Evolutionary conservation across 35 echinoderm and acorn worm species (phyloP).

Genomic region (Nesometra sesokonis): DNA sequence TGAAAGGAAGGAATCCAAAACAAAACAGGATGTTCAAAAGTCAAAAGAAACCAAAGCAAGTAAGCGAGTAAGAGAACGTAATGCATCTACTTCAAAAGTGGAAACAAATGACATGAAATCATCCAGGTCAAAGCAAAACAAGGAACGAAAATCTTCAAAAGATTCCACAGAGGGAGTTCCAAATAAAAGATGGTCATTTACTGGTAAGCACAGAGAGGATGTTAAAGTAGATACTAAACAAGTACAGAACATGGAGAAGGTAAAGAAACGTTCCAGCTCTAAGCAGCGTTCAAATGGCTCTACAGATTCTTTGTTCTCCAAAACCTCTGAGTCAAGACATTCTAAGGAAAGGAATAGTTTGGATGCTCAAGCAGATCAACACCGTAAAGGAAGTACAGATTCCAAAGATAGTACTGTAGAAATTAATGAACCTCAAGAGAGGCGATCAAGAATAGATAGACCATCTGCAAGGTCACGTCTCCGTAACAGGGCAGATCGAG

Average conservation of each 20-base stretch:
- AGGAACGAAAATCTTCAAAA: not conserved
- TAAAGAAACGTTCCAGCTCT: not conserved
- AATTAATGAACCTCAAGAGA: not conserved
- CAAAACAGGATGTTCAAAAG: not conserved
- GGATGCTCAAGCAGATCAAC: not conserved
- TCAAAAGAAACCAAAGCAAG: not conserved
- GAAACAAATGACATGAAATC: not conserved
- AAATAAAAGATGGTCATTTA: not conserved
- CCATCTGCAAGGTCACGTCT: not conserved
- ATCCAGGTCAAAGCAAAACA: not conserved
- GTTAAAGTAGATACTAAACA: not conserved
- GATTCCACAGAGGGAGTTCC: not conserved
- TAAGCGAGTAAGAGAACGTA: not conserved
- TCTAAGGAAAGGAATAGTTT: not conserved
- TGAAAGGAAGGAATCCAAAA: not conserved
- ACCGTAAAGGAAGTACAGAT: not conserved
- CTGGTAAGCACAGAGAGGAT: not conserved
- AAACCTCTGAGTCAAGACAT: not conserved
- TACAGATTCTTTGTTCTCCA: not conserved
- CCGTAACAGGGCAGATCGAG: not conserved
- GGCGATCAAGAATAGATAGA: not conserved
- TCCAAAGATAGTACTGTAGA: not conserved
- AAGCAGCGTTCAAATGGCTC: not conserved
- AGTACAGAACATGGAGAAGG: not conserved
- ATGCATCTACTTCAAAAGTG: not conserved